Percentiles rank a stretch among this genome's conserved stretches.
phyloP scores from a whole-genome alignment of 2,797 vertebrate genomes.

The Tadarida brasiliensis region DNA sequence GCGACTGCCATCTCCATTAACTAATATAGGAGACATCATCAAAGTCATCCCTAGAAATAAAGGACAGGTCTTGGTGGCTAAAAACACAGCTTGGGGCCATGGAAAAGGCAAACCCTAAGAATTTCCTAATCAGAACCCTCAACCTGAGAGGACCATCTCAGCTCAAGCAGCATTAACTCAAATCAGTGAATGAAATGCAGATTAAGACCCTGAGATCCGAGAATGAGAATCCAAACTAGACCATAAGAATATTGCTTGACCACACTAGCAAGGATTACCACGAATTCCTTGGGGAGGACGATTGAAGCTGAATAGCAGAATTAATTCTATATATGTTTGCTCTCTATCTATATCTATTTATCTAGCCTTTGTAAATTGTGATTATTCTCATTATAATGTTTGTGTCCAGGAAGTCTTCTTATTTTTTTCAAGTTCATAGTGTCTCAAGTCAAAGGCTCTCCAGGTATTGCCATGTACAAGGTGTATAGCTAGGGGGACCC shows the following conservation, averaged over 20 bases:
- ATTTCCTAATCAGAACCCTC: neutral
- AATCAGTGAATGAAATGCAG: neutral
- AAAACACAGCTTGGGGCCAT: neutral
- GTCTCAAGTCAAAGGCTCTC: neutral
- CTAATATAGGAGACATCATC: neutral
- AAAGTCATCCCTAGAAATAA: neutral
- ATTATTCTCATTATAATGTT: conserved; percentile 17
- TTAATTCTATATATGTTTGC: neutral
- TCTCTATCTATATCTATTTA: neutral
- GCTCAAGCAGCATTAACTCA: neutral
- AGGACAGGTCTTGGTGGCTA: neutral
- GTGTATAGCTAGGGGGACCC: neutral
- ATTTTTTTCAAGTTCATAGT: conserved; percentile 1
- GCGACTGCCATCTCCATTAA: neutral
- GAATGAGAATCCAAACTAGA: neutral
- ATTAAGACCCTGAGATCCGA: neutral
- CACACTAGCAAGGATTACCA: neutral
- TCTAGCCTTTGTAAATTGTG: neutral
- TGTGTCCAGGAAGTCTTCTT: neutral
- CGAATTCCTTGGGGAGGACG: neutral
- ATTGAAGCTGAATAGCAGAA: neutral
- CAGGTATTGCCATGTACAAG: neutral
- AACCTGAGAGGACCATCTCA: neutral
- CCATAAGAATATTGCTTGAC: neutral
- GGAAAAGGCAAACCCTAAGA: neutral